Percentiles rank a stretch among this genome's conserved stretches.
Evolutionary conservation across 2,113 vertebrate genomes (phyloP).

Genomic region (Sarotherodon lohbergeri): DNA sequence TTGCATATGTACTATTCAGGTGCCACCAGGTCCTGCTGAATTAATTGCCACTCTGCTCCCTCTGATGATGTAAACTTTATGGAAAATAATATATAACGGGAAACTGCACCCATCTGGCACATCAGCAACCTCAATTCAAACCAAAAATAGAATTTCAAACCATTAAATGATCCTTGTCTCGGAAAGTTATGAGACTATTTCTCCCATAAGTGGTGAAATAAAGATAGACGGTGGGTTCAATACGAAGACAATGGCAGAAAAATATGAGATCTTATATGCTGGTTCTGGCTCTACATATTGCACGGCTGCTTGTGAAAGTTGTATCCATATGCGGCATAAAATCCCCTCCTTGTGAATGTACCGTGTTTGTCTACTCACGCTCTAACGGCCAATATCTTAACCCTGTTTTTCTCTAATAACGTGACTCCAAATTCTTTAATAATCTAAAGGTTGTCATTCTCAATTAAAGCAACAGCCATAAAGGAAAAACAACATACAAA

Average conservation of each 20-base stretch:
- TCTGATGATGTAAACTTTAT: neutral
- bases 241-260: neutral
- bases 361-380: neutral
- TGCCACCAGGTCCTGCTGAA: neutral
- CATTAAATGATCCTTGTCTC: neutral
- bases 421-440: neutral
- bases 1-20: neutral
- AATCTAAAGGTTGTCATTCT: neutral
- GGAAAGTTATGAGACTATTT: neutral
- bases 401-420: neutral
- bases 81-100: neutral
- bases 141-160: conserved; percentile 2
- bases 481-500: neutral
- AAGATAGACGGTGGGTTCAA: neutral
- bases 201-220: neutral
- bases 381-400: neutral
- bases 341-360: neutral
- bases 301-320: neutral
- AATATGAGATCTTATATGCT: neutral
- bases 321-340: neutral
- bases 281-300: neutral
- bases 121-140: neutral
- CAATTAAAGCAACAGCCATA: neutral
- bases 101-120: conserved; percentile 13
- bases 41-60: neutral